phyloP scores from a whole-genome alignment of 1,140 invertebrate species.

The Melanaphis sacchari region DNA sequence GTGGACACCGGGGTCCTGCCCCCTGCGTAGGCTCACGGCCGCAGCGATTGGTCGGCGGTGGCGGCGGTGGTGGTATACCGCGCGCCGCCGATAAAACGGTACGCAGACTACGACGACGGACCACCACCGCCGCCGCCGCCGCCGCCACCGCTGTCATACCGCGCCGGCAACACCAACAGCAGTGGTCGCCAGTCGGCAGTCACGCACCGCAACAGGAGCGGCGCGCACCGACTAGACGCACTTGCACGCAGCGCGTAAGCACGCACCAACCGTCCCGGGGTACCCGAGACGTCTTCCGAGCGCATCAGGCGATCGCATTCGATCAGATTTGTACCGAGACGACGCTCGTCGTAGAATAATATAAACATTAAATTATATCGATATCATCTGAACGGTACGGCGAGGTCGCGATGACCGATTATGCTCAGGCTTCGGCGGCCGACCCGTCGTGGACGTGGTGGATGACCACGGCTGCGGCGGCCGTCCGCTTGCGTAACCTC shows the following conservation, averaged over 20 bases:
- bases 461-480: conserved; percentile 27
- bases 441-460: conserved; percentile 38
- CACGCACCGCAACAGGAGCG: background rate
- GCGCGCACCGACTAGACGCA: background rate
- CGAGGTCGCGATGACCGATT: background rate
- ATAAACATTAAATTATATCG: too few species aligned
- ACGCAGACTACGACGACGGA: too few species aligned
- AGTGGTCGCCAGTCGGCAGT: background rate
- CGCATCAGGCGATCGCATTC: background rate
- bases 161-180: background rate
- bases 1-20: background rate
- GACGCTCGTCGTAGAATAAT: too few species aligned
- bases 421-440: background rate
- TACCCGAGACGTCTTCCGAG: background rate
- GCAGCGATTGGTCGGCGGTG: background rate
- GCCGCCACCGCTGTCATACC: background rate
- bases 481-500: conserved; percentile 6
- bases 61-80: background rate
- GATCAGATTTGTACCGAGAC: background rate
- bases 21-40: background rate
- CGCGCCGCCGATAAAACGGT: background rate
- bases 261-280: background rate
- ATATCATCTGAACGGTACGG: too few species aligned
- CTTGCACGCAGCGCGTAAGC: background rate
- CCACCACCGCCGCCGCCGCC: too few species aligned